Base-by-base conservation (phyloP, 37 sponge, comb jelly and placozoan genomes). In the Theonella swinhoei region DNA sequence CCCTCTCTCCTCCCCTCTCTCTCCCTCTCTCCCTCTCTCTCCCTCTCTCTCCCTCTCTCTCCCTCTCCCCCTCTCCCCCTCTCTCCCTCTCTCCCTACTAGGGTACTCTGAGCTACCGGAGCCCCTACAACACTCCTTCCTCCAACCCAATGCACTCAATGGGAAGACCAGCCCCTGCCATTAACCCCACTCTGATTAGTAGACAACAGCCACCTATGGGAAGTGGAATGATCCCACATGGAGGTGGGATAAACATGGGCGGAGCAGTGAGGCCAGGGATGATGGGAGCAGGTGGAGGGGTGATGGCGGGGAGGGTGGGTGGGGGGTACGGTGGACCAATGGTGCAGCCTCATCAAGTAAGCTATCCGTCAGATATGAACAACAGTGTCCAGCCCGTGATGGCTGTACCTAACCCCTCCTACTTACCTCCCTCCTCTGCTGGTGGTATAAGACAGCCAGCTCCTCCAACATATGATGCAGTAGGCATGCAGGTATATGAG, bases 381-480 rank as follows among this genome's bases (percentile, higher is more conserved):
- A n/a, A 31, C 19, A 63, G n/a, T 38, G 77, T 68, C 2, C 88
- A 87, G 60, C 33, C 81, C 0, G 88, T 87, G 37, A 74, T 63
- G 7, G 76, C 88, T 4, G 58, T 81, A 0, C 88, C 88, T 26
- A 87, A 87, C 36, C 88, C 88, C 4, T 87, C 88, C 0, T 87
- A 42, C 30, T n/a, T 65, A 8, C 66, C 66, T 65, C 5, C 66
- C n/a, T 65, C 66, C n/a, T 65, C 66, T 5, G 66, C 19, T n/a
- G 30, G 66, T 8, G 66, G 66, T 11, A 23, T 47, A 47, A 47
- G 54, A 47, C 54, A 47, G 54, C 54, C 54, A 17, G 54, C 54
- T 17, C 54, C 54, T 47, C 54, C 54, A 47, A n/a, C n/a, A n/a
- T 47, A 47, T 47, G 54, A 47, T 14, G 7, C 54, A 17, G 54